A percentile compares a stretch with the other conserved stretches of the same genome.
Conservation (phyloP, 2,888 invertebrate species). For the Idaea straminata region DNA sequence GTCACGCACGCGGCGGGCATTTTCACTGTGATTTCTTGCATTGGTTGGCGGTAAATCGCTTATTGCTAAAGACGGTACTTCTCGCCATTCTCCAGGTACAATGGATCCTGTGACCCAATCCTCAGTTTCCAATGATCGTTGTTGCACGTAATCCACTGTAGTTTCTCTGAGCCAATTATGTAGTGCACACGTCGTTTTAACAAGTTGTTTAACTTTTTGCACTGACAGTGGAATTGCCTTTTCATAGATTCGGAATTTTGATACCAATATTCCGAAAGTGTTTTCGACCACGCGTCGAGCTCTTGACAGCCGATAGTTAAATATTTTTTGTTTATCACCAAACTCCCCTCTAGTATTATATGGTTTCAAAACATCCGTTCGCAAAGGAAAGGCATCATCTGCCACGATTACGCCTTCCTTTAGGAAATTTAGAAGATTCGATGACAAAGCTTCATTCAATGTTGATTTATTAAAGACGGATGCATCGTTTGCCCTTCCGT, state of each 20-base stretch:
- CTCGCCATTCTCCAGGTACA: conserved; percentile 18
- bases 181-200: conserved; percentile 28
- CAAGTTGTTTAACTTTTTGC: conserved; percentile 23
- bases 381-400: conserved; percentile 31
- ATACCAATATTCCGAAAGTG: conserved; percentile 29
- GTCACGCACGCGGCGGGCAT: conserved; percentile 23
- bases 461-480: conserved; percentile 14
- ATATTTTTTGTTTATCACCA: conserved; percentile 23
- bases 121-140: conserved; percentile 7
- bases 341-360: conserved; percentile 19
- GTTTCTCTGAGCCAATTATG: conserved; percentile 31
- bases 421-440: conserved; percentile 21
- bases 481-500: conserved; percentile 23
- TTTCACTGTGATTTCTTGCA: conserved; percentile 17
- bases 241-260: conserved; percentile 18
- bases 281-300: conserved; percentile 28
- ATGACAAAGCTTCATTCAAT: conserved; percentile 20
- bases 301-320: conserved; percentile 32
- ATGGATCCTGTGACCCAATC: conserved; percentile 13
- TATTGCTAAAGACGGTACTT: conserved; percentile 9
- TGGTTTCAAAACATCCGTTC: conserved; percentile 19
- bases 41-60: conserved; percentile 18
- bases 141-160: conserved; percentile 3
- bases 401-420: conserved; percentile 19
- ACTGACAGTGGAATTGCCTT: conserved; percentile 15